Conservation (phyloP, 1,140 invertebrate species). For the Lethocerus indicus region DNA sequence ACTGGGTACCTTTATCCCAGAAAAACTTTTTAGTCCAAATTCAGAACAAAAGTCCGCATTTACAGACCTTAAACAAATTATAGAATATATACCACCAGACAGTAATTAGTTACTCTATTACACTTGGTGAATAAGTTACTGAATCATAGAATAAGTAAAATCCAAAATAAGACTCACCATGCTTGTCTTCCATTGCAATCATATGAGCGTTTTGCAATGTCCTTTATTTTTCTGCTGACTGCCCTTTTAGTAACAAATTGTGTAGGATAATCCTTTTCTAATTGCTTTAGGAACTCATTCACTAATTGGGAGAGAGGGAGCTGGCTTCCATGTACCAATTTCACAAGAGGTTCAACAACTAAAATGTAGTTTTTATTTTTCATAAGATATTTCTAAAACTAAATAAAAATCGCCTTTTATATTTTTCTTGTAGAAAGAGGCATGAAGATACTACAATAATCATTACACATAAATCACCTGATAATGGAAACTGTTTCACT, state of each 20-base stretch:
- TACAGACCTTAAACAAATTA: background rate
- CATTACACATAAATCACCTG: background rate
- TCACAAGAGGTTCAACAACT: slow-evolving; percentile 3
- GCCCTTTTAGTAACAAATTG: slow-evolving; percentile 4
- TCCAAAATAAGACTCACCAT: slow-evolving; percentile 1
- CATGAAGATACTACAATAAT: background rate
- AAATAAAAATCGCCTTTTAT: background rate
- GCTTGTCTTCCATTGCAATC: background rate
- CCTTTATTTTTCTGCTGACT: slow-evolving; percentile 5
- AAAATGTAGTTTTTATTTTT: background rate
- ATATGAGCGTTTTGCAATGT: slow-evolving; percentile 5
- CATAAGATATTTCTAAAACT: background rate
- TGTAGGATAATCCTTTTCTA: slow-evolving; percentile 1
- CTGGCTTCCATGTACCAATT: slow-evolving; percentile 7
- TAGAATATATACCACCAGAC: background rate
- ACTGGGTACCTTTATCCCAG: background rate
- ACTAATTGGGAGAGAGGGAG: background rate
- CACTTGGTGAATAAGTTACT: too few species aligned
- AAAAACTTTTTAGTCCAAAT: background rate
- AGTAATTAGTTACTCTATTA: too few species aligned
- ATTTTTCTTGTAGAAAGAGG: background rate
- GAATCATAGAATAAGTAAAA: background rate
- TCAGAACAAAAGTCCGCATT: background rate
- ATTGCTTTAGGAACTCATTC: slow-evolving; percentile 1
- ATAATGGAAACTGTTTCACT: background rate